These are phyloP conservation scores for Capitulum mitella DNA, from an alignment of 2,888 invertebrate genomes.

Conservation along the genomic window DNA sequence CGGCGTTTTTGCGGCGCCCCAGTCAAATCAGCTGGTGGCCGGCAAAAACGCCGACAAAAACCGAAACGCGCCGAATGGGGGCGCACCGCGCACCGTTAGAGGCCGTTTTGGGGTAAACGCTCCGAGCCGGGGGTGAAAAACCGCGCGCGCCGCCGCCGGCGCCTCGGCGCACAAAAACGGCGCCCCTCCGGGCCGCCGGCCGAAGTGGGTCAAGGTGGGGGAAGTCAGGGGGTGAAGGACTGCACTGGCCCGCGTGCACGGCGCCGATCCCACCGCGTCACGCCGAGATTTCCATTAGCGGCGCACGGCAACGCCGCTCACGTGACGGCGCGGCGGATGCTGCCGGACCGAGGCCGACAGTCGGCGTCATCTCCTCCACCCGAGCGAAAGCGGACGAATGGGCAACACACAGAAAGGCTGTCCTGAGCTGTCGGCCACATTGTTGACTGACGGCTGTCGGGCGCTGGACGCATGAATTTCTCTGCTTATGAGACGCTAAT, in stretches of 20 bases:
- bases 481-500: too few relatives aligned
- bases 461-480: too few relatives aligned
- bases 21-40: conserved; percentile 17
- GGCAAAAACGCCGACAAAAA: conserved; percentile 11
- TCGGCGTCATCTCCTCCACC: too few relatives aligned
- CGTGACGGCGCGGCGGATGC: too few relatives aligned
- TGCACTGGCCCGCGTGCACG: not conserved
- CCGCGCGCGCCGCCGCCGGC: not conserved
- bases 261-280: not conserved
- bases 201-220: conserved; percentile 9
- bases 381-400: too few relatives aligned
- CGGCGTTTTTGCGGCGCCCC: conserved; percentile 3
- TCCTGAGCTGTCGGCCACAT: too few relatives aligned
- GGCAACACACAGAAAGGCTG: too few relatives aligned
- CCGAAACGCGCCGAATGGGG: conserved; percentile 17
- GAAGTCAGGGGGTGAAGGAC: conserved; percentile 12
- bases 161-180: not conserved
- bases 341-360: too few relatives aligned
- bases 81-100: conserved; percentile 7
- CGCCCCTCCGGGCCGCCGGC: not conserved
- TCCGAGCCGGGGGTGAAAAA: not conserved
- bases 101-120: conserved; percentile 19
- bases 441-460: too few relatives aligned
- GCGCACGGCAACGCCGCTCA: too few relatives aligned
- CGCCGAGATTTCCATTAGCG: too few relatives aligned